Base-by-base conservation (phyloP, 1,140 invertebrate species). In the Drosophila eugracilis region DNA sequence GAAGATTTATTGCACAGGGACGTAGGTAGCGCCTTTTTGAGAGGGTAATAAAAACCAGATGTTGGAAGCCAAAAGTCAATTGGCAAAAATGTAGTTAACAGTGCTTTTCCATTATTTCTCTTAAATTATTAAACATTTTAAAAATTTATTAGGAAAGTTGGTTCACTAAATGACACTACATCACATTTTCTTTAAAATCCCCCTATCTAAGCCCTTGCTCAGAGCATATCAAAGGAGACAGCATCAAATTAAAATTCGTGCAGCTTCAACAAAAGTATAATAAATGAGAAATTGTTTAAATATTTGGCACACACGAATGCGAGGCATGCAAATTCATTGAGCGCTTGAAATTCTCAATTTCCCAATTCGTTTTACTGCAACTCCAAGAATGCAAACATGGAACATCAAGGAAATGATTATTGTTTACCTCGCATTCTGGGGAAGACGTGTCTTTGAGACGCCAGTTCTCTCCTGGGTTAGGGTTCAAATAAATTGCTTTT, bases 401-500 rank as follows among this genome's bases (percentile, higher is more conserved):
- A 48, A 32, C 54, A 45, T 71, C 6, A 34, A 48, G 34, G 30
- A 54, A 72, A 81, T 79, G 37, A 63, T 73, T 70, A 63, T 73
- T 70, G 24, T 63, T 26, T 55, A 74, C 48, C 77, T 70, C 74
- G 63, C 86, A 81, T 81, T 45, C 26, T n/a, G 36, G 21, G 19
- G 54, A 86, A 26, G 49, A 86, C 81, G 81, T 85, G 81, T 67
- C 52, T 75, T 47, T 44, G 39, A 71, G 19, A 32, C 49, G 39
- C 30, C 50, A 10, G 47, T 28, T 47, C 26, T 32, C 22, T 26
- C 14, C 42, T 65, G 77, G 81, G 73, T 63, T 59, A 85, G 65
- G 81, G 81, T 86, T 86, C 80, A 85, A 80, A 76, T 53, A 85
- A 85, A 85, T 85, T 85, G 80, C 76, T 76, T 77, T 85, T 80